Base-by-base conservation (phyloP, 2,113 vertebrate species). In the Sinocyclocheilus anshuiensis region DNA sequence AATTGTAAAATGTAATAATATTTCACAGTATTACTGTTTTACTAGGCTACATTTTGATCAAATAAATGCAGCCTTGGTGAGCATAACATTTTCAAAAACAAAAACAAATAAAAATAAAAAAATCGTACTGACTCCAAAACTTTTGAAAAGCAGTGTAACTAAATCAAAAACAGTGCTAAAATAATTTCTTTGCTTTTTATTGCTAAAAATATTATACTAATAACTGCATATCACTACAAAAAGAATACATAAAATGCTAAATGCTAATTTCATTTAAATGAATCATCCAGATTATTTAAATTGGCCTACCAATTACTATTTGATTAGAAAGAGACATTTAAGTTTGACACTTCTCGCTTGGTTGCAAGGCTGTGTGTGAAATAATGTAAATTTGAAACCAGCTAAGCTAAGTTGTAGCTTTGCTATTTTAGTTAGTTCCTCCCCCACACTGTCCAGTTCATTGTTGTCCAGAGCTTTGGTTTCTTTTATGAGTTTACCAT, bases 401-500 rank as follows among this genome's bases (percentile, higher is more conserved):
- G 63, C 26, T 6, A 67, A 16, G 26, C 65, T 11, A 24, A 36
- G 39, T 36, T 42, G 69, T 72, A 22, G 69, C 36, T 20, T 72
- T 72, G 10, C 69, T 72, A 36, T 72, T 72, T 72, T 11, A 72
- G 20, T 69, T 18, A 72, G 36, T 42, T 72, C 10, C 33, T 42
- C 33, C 36, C 18, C 18, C 10, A 42, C 69, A 72, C 36, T 72
- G 36, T 76, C 72, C n/a, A 76, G 22, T 48, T 76, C 72, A 16
- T 76, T 13, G 12, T 48, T 75, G 39, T 76, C 39, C 72, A 48
- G 45, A 63, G 24, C 59, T 84, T 77, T 42, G 61, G 20, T 65
- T 85, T 75, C 33, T 77, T 86, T 78, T 57, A 59, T 71, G 39
- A 42, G 67, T 74, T 77, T 4, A 48, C 83, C 72, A 84, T 42